Conservation (phyloP, 2,113 vertebrate genomes). For the Eulemur rufifrons region DNA sequence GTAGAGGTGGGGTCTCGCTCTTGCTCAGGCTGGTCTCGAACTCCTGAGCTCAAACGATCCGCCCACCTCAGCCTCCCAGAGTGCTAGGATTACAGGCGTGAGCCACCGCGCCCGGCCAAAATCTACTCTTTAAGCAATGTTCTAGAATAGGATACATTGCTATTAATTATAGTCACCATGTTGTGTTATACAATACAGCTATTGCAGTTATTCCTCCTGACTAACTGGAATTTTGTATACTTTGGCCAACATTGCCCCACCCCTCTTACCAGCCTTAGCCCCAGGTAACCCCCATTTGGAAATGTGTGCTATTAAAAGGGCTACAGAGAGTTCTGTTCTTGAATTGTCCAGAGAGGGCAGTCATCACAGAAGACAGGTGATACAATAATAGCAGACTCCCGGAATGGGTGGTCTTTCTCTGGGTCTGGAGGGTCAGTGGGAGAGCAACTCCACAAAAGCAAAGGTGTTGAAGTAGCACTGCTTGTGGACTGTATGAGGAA, state of each 20-base stretch:
- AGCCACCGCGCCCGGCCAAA: too few relatives aligned
- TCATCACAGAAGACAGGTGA: background rate
- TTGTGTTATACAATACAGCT: background rate
- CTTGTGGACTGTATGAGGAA: too few relatives aligned
- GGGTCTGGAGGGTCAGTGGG: background rate
- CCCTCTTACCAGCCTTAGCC: background rate
- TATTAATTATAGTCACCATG: background rate
- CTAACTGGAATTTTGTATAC: background rate
- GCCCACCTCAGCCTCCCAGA: too few relatives aligned
- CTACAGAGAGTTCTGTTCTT: background rate
- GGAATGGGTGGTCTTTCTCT: too few relatives aligned
- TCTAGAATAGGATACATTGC: background rate
- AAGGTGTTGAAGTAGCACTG: accelerated
- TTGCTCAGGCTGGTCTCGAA: too few relatives aligned
- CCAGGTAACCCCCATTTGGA: background rate
- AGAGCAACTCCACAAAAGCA: background rate
- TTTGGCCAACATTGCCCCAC: background rate
- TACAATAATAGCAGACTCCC: background rate
- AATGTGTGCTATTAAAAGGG: background rate
- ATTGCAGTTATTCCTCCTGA: background rate
- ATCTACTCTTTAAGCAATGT: background rate
- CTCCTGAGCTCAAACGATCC: too few relatives aligned
- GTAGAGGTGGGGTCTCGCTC: too few relatives aligned
- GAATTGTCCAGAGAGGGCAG: background rate
- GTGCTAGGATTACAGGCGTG: too few relatives aligned